Conservation (phyloP, 2,888 invertebrate genomes). For the Rutpela maculata region DNA sequence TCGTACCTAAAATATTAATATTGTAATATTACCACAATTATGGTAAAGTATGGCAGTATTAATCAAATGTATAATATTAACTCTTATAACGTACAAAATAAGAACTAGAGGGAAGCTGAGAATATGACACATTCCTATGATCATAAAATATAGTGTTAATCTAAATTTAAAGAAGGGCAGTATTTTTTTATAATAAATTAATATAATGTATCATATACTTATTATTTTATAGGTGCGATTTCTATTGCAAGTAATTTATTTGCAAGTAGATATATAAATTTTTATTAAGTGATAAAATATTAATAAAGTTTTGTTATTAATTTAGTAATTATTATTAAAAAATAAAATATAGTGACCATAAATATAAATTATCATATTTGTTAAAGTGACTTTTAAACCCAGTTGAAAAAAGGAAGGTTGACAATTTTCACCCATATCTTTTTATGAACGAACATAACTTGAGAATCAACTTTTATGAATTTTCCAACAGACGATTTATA, state of each 20-base stretch:
- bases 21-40: slow-evolving; percentile 1
- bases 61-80: neutral
- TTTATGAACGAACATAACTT: too few relatives aligned
- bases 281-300: neutral
- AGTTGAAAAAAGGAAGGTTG: too few relatives aligned
- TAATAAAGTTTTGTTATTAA: slow-evolving; percentile 28
- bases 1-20: slow-evolving; percentile 27
- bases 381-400: too few relatives aligned
- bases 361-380: neutral
- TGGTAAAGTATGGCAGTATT: slow-evolving; percentile 1
- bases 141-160: neutral
- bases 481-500: too few relatives aligned
- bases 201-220: neutral
- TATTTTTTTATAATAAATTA: neutral
- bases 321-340: neutral
- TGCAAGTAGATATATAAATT: neutral
- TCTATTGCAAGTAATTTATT: slow-evolving; percentile 9
- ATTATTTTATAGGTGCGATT: slow-evolving; percentile 13
- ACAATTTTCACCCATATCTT: too few relatives aligned
- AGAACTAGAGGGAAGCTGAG: neutral
- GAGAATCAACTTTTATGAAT: too few relatives aligned
- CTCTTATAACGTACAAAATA: neutral
- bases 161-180: neutral
- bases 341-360: neutral
- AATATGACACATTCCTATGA: slow-evolving; percentile 23